Evolutionary conservation across 2,888 invertebrate genomes (phyloP), one percentile per base, ranked within the genome.

Genomic region (Drosophila kokeensis): DNA sequence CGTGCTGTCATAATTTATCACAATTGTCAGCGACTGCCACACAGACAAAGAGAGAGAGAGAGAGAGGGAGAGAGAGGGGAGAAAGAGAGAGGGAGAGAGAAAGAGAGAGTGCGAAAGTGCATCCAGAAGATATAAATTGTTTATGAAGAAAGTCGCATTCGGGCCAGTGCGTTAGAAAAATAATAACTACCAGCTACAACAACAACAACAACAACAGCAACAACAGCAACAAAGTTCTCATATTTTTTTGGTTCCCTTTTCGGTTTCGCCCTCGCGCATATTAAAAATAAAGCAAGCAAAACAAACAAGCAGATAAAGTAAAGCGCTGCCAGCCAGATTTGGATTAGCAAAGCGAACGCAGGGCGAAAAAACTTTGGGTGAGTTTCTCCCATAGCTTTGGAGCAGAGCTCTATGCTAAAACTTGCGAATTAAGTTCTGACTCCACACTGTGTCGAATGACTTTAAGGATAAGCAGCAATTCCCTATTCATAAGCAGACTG

Each of bases 1-100:
- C 83, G 83, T 90, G 87, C 74, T 79, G 63, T 71, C 69, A 89
- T 78, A 82, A 90, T 87, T 90, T 87, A 87, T 87, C 90, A 89
- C 88, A 90, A 90, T 87, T 89, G 90, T 76, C 78, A 21, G 29
- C 13, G 55, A 32, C 52, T 21, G 52, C 32, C 21, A 1, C 21
- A 21, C 21, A 21, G 21, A 21, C 15, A 7, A 13, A 29, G 18
- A 49, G 11, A 18, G n/a, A 5, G 2, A 18, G 27, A 4, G 45
- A 15, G 4, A 24, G 13, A 21, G 7, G 5, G 13, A 15, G 2
- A 15, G 15, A 27, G 53, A 60, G 48, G 24, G 45, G 21, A 13
- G 11, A 3, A 15, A 7, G 18, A 15, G 4, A 34, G 13, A 13
- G 4, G 34, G 2, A 34, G 42, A 48, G 7, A 27, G 15, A 27